These are phyloP conservation scores for Casuarius casuarius DNA, from an alignment of 2,113 vertebrate species.

Conservation along the genomic window DNA sequence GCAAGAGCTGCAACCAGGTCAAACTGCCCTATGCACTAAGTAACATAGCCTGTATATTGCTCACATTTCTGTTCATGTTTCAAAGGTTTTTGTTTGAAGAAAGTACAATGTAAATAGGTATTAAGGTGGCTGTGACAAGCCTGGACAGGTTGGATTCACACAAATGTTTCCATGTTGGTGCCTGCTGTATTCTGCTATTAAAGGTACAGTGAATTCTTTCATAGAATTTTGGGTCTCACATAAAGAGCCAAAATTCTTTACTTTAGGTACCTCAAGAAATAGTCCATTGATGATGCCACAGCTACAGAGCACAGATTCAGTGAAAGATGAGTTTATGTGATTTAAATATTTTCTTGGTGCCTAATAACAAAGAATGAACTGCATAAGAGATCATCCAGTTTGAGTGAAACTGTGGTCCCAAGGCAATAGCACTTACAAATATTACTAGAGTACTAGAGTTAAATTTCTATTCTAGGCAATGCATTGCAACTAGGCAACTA, in stretches of 20 bases:
- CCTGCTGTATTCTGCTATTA: neutral
- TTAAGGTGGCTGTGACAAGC: neutral
- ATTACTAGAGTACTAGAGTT: neutral
- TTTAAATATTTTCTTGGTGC: neutral
- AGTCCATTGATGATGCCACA: neutral
- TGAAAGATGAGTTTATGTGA: neutral
- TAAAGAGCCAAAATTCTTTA: neutral
- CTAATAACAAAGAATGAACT: neutral
- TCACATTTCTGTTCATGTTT: neutral
- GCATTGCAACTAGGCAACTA: neutral
- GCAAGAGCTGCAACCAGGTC: neutral
- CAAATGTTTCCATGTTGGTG: neutral
- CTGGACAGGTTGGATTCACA: neutral
- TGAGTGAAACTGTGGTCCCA: neutral
- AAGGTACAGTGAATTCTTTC: neutral
- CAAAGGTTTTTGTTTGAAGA: constrained; percentile 45
- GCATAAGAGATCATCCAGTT: neutral
- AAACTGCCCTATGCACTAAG: neutral
- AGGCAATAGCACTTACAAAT: neutral
- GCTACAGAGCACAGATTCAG: neutral
- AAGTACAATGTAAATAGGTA: neutral
- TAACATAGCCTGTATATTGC: neutral
- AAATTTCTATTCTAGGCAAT: neutral
- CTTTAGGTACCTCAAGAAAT: neutral
- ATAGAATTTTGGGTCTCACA: too few relatives aligned